Evolutionary conservation across 2,888 invertebrate genomes (phyloP).

Genomic region (Synanthedon myopaeformis): DNA sequence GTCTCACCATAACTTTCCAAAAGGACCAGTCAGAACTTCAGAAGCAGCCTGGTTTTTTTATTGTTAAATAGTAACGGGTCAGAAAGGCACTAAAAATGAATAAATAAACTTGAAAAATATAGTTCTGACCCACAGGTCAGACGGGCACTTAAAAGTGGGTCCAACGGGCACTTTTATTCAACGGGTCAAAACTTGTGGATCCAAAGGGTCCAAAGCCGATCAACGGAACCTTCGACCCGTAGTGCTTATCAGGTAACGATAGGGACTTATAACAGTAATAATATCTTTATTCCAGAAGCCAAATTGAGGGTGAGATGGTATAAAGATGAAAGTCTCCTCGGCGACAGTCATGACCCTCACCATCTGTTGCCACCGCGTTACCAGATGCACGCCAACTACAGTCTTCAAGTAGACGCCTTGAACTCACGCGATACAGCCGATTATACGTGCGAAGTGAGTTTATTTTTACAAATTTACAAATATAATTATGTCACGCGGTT

Average conservation of each 20-base stretch:
- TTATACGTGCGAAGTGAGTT: conserved; percentile 74
- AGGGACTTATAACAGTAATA: neutral
- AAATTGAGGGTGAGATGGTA: conserved; percentile 78
- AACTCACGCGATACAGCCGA: conserved; percentile 73
- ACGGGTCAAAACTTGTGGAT: neutral
- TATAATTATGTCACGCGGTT: no score
- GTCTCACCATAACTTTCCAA: no score
- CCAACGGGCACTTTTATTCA: no score
- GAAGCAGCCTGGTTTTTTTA: no score
- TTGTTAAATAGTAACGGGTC: no score
- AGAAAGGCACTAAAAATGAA: no score
- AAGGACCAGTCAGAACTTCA: no score
- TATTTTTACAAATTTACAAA: no score
- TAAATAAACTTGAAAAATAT: no score
- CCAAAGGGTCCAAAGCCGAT: neutral
- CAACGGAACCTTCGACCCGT: neutral
- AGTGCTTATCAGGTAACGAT: neutral
- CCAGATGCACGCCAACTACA: conserved; percentile 77
- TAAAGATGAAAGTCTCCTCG: conserved; percentile 74
- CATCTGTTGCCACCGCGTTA: conserved; percentile 67
- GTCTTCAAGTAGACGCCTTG: conserved; percentile 73
- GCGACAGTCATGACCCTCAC: conserved; percentile 69
- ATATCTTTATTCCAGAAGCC: conserved; percentile 48
- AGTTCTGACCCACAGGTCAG: no score
- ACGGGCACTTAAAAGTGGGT: neutral